phyloP scores from a whole-genome alignment of 2,797 vertebrate genomes.

The Cynodonichthys magdalenae region DNA sequence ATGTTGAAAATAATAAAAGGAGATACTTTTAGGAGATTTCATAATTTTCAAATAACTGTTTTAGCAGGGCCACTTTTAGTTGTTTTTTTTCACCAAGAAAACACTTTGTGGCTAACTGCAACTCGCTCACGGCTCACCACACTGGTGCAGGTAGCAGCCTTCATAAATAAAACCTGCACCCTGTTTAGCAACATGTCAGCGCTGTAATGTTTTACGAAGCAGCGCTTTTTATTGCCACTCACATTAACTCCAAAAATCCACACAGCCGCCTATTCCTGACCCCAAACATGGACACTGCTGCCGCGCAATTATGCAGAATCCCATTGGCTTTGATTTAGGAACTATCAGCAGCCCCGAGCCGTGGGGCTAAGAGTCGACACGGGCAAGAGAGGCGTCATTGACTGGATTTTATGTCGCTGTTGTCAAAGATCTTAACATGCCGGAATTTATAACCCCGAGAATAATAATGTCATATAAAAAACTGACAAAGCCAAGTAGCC shows the following conservation, averaged over 20 bases:
- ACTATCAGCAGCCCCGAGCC: conserved; percentile 61
- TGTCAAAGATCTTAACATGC: conserved; percentile 86
- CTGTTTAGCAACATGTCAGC: conserved; percentile 45
- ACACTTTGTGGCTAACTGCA: background rate
- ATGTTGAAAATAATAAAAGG: background rate
- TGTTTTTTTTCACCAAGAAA: background rate
- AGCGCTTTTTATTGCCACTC: conserved; percentile 54
- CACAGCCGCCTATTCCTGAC: conserved; percentile 41
- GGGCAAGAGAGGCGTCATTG: conserved; percentile 76
- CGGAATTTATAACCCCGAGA: conserved; percentile 84
- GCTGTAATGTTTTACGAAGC: conserved; percentile 65
- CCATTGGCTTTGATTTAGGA: conserved; percentile 80
- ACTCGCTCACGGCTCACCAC: conserved; percentile 17
- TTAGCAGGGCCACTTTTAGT: background rate
- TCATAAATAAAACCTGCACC: conserved; percentile 58
- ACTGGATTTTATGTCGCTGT: conserved; percentile 86
- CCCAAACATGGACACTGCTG: conserved; percentile 45
- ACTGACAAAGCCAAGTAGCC: conserved; percentile 73
- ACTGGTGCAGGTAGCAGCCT: conserved; percentile 18
- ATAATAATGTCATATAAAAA: conserved; percentile 88
- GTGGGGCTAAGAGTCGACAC: conserved; percentile 46
- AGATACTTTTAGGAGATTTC: too few species aligned
- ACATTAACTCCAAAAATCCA: conserved; percentile 69
- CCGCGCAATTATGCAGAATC: conserved; percentile 81
- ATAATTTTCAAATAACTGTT: too few species aligned